Evolutionary conservation across 2,797 vertebrate species (phyloP), one percentile per base, ranked within the genome.

Genomic region (Brachyrhaphis roseni): DNA sequence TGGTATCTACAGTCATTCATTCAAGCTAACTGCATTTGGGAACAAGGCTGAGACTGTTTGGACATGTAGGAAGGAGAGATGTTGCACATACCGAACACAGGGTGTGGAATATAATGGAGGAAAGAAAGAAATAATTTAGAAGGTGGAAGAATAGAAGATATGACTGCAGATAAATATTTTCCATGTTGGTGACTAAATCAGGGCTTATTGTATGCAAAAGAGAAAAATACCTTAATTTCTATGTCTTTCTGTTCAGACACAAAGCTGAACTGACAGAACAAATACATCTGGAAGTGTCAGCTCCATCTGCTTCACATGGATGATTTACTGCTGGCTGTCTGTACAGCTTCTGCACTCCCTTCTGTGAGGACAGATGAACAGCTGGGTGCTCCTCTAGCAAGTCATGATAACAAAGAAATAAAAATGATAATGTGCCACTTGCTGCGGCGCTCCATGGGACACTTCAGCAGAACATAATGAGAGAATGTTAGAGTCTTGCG

Each of bases 381-480:
- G 55, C 55, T 59, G 55, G 55, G n/a, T 59, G 4, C 11, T 59
- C 12, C 13, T 59, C 0, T 59, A 59, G 4, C 55, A 31, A 31
- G 55, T 31, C n/a, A 59, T 55, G 2, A 55, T 59, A 59, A 55
- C 15, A 59, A 59, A 59, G 55, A 59, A 59, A 59, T 59, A 15
- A 59, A 59, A 15, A 59, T 0, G 20, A 55, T 41, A 5, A 39
- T 39, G 49, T 68, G 20, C 36, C 34, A 68, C 16, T 18, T 20
- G 36, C 36, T 68, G 20, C 20, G 23, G 66, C 36, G 39, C 36
- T 70, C 23, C 66, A 43, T 70, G 8, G 1, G 20, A 39, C 12
- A 59, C 55, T 59, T 59, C 55, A 31, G 12, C 55, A 28, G n/a
- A 41, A 45, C 59, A 45, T 53, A 77, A 43, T 84, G 75, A 62